Evolutionary conservation across 2,888 invertebrate genomes (phyloP), one percentile per base, ranked within the genome.

Genomic region (Neoscelio sp.): DNA sequence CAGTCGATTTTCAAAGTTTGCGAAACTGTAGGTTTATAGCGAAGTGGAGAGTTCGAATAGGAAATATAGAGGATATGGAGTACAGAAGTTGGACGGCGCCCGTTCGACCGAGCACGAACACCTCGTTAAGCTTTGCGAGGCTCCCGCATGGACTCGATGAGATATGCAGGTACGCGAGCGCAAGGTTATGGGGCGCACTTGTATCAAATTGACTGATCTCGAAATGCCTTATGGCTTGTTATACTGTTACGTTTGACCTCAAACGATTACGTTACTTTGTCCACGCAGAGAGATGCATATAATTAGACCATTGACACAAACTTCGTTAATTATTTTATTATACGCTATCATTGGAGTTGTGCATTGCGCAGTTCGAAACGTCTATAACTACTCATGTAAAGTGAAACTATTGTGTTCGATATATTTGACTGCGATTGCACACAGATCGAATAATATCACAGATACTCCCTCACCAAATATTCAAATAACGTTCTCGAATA

Each of bases 151-250:
- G 38, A 38, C 38, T 3, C 38, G 38, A 13, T 38, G 38, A 38
- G 42, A 58, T 42, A 40, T 44, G 42, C 44, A 30, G 42, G 30
- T 44, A 56, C 23, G 56, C 40, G 13, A 13, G 13, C 8, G 15
- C 38, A 40, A 10, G 8, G 40, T 20, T 26, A 35, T 12, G 38
- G 20, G 17, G 30, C 28, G 44, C 33, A 52, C 26, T 60, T 60
- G 60, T 30, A 44, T 60, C 30, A 60, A 60, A 60, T 44, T 44
- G 60, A 60, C 28, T 60, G 33, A 28, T 44, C 28, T 28, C 13
- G 5, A n/a, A 56, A 23, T 38, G 6, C 18, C 20, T 44, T 60
- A 44, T 30, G 44, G 60, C 30, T 60, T 44, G 44, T 60, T 60
- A 60, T 60, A n/a, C 20, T 7, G 44, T 60, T 60, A 60, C 10